Percentiles rank a stretch among this genome's conserved stretches.
These are phyloP conservation scores for Phytoseiulus persimilis DNA, from an alignment of 2,888 invertebrate genomes.

Conservation along the genomic window DNA sequence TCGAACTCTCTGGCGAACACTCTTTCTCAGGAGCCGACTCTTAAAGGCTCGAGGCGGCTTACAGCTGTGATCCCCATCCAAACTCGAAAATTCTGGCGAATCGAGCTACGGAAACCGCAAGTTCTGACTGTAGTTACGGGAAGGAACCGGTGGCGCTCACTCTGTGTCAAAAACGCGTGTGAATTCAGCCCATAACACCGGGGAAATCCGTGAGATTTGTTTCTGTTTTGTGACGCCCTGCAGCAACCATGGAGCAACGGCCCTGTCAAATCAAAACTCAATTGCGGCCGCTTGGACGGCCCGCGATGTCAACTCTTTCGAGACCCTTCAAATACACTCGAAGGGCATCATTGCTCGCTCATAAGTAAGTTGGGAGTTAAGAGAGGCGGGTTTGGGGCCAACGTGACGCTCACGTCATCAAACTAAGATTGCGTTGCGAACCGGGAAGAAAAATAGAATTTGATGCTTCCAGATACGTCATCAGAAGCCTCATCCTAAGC, in stretches of 20 bases:
- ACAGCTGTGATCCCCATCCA: neutral
- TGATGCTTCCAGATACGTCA: neutral
- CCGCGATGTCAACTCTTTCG: conserved; percentile 8
- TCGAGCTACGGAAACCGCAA: neutral
- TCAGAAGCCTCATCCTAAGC: neutral
- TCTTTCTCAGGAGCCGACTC: neutral
- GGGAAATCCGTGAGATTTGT: too few species aligned
- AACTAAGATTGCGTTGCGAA: neutral
- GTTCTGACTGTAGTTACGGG: too few species aligned
- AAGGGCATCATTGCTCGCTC: neutral
- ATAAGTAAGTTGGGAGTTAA: neutral
- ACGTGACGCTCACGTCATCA: too few species aligned
- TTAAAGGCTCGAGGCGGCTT: neutral
- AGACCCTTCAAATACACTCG: neutral
- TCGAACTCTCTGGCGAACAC: neutral
- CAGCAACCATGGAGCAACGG: neutral
- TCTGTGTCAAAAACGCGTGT: too few species aligned
- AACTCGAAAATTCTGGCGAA: neutral
- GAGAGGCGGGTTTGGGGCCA: too few species aligned
- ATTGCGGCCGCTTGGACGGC: conserved; percentile 18
- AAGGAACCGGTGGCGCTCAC: too few species aligned
- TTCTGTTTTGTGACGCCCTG: too few species aligned
- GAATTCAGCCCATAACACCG: too few species aligned
- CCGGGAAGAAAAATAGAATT: too few species aligned
- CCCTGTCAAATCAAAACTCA: conserved; percentile 25